These are phyloP conservation scores for Litocranius walleri DNA, from an alignment of 2,113 vertebrate genomes.

Conservation along the genomic window DNA sequence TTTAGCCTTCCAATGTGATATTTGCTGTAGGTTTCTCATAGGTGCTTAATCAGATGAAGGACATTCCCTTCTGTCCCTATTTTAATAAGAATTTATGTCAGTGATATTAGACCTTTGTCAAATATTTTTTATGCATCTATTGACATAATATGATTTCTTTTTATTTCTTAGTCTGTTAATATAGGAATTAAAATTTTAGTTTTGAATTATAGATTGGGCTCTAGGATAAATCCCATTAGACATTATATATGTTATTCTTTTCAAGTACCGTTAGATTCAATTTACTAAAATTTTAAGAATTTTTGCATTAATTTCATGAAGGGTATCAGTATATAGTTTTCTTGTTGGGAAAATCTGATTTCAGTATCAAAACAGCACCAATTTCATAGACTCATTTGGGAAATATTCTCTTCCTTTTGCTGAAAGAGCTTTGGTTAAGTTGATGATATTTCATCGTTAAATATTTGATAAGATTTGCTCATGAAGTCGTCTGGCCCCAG, in stretches of 20 bases:
- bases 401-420: background rate
- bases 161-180: background rate
- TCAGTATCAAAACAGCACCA: background rate
- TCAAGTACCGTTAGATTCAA: background rate
- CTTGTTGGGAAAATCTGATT: background rate
- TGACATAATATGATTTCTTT: background rate
- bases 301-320: background rate
- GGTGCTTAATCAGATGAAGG: background rate
- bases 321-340: background rate
- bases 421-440: background rate
- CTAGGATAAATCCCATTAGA: background rate
- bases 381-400: background rate
- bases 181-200: background rate
- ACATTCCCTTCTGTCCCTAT: background rate
- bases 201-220: background rate
- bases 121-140: background rate
- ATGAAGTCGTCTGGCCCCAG: background rate
- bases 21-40: background rate
- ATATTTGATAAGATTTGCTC: background rate
- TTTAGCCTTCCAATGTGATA: background rate
- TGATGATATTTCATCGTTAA: background rate
- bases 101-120: background rate
- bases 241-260: background rate
- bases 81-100: background rate
- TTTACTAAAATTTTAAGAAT: background rate